Evolutionary conservation across 2,113 vertebrate species (phyloP).

Genomic region (Neogale vison): DNA sequence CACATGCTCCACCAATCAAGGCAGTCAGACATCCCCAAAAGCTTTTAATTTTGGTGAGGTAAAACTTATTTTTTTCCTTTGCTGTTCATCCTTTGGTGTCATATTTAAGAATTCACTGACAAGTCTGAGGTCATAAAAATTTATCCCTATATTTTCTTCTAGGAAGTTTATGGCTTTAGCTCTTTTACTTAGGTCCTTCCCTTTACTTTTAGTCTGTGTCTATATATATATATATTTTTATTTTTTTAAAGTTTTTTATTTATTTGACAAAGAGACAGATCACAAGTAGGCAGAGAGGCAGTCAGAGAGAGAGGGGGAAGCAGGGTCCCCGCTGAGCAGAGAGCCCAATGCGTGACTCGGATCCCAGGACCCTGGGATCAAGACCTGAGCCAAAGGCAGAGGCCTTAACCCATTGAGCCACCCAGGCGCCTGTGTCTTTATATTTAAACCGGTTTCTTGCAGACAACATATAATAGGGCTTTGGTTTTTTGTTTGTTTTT

Average conservation of each 20-base stretch:
- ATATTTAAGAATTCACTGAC: background rate
- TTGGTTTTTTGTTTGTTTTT: background rate
- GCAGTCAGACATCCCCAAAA: background rate
- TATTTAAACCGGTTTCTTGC: background rate
- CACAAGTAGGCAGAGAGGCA: too few species aligned
- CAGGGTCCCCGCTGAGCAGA: too few species aligned
- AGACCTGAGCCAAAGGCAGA: too few species aligned
- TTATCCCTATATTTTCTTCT: background rate
- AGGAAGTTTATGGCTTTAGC: background rate
- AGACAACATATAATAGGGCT: background rate
- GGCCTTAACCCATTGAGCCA: too few species aligned
- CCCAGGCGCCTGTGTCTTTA: background rate
- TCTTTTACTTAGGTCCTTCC: background rate
- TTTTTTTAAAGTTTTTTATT: too few species aligned
- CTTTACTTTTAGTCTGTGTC: background rate
- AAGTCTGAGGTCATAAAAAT: background rate
- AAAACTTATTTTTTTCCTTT: background rate
- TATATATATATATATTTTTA: too few species aligned
- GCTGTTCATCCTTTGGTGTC: background rate
- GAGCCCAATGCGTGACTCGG: too few species aligned
- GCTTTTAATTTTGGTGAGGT: background rate
- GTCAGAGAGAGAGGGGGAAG: too few species aligned
- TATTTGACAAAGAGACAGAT: too few species aligned
- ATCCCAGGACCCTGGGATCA: too few species aligned
- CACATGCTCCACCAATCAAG: background rate